These are phyloP conservation scores for Trichacis sp. DNA, from an alignment of 2,888 invertebrate genomes.

Conservation along the genomic window DNA sequence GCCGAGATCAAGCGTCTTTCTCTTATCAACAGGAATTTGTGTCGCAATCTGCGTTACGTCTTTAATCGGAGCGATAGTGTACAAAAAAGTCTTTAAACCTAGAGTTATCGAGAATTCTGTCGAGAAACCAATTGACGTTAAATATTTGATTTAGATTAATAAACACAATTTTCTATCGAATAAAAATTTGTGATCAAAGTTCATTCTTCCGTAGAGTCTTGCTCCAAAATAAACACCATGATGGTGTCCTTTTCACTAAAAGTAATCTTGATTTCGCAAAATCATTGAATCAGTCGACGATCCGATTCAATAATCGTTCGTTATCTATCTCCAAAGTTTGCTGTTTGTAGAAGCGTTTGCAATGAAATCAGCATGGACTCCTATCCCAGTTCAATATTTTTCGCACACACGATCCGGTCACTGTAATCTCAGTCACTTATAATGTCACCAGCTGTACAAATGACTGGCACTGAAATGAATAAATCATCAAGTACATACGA, in stretches of 20 bases:
- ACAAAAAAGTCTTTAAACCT: conserved; percentile 19
- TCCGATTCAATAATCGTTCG: too few relatives aligned
- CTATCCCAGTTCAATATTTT: conserved; percentile 36
- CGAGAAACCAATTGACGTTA: conserved; percentile 29
- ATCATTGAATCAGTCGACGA: too few relatives aligned
- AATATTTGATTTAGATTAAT: conserved; percentile 21
- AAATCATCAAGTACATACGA: too few relatives aligned
- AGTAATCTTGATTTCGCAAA: too few relatives aligned
- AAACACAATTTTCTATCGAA: background rate
- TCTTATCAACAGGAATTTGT: conserved; percentile 24
- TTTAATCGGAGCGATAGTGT: conserved; percentile 16
- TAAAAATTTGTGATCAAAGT: background rate
- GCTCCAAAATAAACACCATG: too few relatives aligned
- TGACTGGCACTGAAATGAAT: too few relatives aligned
- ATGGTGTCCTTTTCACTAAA: too few relatives aligned
- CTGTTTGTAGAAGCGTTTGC: conserved; percentile 27
- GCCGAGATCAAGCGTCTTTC: conserved; percentile 11
- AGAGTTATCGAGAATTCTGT: conserved; percentile 14
- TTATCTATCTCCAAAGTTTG: too few relatives aligned
- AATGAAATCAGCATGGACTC: conserved; percentile 30
- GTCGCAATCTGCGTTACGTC: conserved; percentile 17
- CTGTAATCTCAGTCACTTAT: conserved; percentile 39
- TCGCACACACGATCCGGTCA: conserved; percentile 38
- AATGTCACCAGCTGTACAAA: conserved; percentile 37
- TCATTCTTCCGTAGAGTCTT: too few relatives aligned